Percentiles rank a stretch among this genome's conserved stretches.
These are phyloP conservation scores for Leucozona laternaria DNA, from an alignment of 2,888 invertebrate genomes.

Conservation along the genomic window DNA sequence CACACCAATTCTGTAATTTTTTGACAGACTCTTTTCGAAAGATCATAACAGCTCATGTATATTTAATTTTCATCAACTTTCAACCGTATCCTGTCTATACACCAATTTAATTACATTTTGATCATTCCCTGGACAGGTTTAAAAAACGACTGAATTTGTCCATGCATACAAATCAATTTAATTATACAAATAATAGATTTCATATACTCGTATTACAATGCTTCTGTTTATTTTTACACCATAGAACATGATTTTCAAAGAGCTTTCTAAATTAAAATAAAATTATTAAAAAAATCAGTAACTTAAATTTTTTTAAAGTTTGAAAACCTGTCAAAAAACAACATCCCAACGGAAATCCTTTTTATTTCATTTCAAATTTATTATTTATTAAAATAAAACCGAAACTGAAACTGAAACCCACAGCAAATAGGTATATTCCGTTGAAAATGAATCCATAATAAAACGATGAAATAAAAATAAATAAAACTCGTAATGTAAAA, in stretches of 20 bases:
- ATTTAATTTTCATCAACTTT: too few species aligned
- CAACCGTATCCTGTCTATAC: too few species aligned
- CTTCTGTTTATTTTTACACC: not conserved
- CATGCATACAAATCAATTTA: too few species aligned
- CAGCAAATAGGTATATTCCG: constrained; percentile 61
- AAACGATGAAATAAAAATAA: constrained; percentile 42
- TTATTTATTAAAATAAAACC: constrained; percentile 21
- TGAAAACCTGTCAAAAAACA: constrained; percentile 4
- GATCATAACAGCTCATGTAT: too few species aligned
- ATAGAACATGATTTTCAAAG: not conserved
- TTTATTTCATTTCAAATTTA: constrained; percentile 50
- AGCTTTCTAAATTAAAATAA: not conserved
- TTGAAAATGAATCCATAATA: constrained; percentile 17
- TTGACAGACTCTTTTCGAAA: too few species aligned
- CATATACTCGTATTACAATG: too few species aligned
- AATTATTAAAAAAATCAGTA: not conserved
- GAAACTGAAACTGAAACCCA: constrained; percentile 32
- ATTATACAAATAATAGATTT: too few species aligned
- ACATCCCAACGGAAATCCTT: constrained; percentile 1
- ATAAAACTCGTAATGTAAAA: constrained; percentile 65
- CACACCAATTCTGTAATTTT: too few species aligned
- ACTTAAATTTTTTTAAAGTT: constrained; percentile 5
- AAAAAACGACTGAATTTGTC: too few species aligned
- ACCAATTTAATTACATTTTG: too few species aligned
- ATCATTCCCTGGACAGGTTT: too few species aligned